Evolutionary conservation across 2,888 invertebrate genomes (phyloP), one percentile per base, ranked within the genome.

Genomic region (Rhamnusium bicolor): DNA sequence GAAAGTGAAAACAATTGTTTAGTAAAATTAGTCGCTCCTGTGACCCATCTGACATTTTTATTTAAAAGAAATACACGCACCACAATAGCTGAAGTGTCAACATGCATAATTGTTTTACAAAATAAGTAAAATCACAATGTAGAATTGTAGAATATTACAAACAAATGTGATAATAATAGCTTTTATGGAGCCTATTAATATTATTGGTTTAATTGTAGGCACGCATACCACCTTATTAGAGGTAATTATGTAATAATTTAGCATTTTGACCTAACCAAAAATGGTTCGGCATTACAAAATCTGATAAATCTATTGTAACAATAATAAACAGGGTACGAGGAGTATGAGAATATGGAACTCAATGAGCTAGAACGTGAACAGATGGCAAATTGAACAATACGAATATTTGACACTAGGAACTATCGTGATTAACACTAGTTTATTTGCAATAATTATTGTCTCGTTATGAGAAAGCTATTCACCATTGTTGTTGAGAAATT

Each of bases 1-100:
- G 86, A 87, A 86, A 87, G 86, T 86, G 87, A 86, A 87, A 87
- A 85, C 86, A 79, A 86, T 86, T 86, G 85, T 86, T 84, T 85
- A 80, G 79, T 82, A 58, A 82, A 82, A 83, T 68, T 62, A 49
- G 63, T 69, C 66, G 49, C 72, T 81, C 78, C 78, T 77, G 76
- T 80, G 78, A 80, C 78, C 80, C 78, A 75, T 24, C 56, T 54
- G 62, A 53, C 51, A 21, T 16, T 51, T 62, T 14, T 1, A 24
- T 24, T 24, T 21, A n/a, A 21, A 21, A 24, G 49, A 49, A n/a
- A 18, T 49, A 65, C 63, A 65, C 49, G 63, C 51, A n/a, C 14
- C 51, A 51, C 63, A 51, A 65, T 51, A 14, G 32, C 14, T 5
- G 18, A 19, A 29, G 65, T 54, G 65, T 53, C 53, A 16, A 14